A percentile compares a stretch with the other conserved stretches of the same genome.
Conservation (phyloP, 2,888 invertebrate species). For the Pemphredon lugubris region DNA sequence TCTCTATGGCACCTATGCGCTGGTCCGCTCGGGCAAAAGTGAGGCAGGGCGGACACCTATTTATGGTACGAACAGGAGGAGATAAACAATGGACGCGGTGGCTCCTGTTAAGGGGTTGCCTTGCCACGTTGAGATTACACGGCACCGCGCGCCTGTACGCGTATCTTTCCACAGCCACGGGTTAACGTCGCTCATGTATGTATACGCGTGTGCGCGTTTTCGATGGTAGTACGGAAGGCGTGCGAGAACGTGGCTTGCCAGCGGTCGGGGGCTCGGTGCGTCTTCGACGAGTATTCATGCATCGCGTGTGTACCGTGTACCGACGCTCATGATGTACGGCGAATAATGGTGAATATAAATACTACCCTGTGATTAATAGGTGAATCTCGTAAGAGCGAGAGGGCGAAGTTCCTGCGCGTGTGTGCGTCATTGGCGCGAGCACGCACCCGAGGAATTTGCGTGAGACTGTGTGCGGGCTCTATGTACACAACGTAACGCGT, state of each 20-base stretch:
- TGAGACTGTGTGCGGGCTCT: neutral
- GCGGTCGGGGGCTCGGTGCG: too few species aligned
- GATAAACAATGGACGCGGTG: constrained; percentile 62
- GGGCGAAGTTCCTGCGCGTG: neutral
- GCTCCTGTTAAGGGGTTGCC: constrained; percentile 48
- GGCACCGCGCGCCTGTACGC: constrained; percentile 11
- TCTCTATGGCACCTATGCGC: constrained; percentile 48
- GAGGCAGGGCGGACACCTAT: constrained; percentile 48
- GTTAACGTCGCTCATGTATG: neutral
- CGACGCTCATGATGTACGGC: too few species aligned
- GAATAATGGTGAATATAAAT: neutral
- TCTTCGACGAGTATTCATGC: too few species aligned
- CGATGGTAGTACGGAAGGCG: too few species aligned
- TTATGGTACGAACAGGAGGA: constrained; percentile 56
- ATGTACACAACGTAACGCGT: constrained; percentile 6
- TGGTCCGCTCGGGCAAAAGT: constrained; percentile 37
- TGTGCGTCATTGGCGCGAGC: neutral
- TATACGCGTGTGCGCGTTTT: too few species aligned
- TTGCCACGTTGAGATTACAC: constrained; percentile 40
- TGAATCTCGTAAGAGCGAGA: neutral
- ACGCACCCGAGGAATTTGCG: neutral
- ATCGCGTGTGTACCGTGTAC: too few species aligned
- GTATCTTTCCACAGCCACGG: constrained; percentile 11
- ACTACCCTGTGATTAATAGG: neutral
- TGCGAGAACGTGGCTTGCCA: too few species aligned